Evolutionary conservation across 2,113 vertebrate species (phyloP).

Genomic region (Ursus arctos): DNA sequence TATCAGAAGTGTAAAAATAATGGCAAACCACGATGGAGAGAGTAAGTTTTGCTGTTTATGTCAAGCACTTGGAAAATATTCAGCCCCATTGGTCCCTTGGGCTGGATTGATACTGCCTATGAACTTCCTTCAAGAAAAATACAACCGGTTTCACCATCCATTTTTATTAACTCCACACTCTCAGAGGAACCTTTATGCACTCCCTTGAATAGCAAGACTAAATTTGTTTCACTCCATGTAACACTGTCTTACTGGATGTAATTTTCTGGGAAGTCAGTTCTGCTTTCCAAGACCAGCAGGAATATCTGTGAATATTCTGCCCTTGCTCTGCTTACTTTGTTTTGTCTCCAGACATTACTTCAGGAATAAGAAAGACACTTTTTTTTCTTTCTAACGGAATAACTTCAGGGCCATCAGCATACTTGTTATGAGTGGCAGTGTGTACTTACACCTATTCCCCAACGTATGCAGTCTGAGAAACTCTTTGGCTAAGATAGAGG

Average conservation of each 20-base stretch:
- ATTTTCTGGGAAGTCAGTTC: neutral
- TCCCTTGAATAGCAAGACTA: constrained; percentile 31
- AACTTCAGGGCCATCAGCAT: constrained; percentile 22
- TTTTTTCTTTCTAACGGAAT: constrained; percentile 57
- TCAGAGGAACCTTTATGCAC: constrained; percentile 59
- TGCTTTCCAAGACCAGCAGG: constrained; percentile 2
- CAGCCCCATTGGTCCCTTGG: constrained; percentile 50
- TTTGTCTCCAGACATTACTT: constrained; percentile 16
- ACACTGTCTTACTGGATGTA: constrained; percentile 41
- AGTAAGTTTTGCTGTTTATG: constrained; percentile 40
- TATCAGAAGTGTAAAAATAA: constrained; percentile 47
- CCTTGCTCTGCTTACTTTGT: neutral
- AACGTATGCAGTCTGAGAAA: neutral
- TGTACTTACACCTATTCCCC: neutral
- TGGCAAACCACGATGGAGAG: constrained; percentile 14
- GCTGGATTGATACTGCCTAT: constrained; percentile 63
- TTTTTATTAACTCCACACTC: constrained; percentile 66
- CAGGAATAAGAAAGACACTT: constrained; percentile 15
- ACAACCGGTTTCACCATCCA: neutral
- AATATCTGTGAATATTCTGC: constrained; percentile 19
- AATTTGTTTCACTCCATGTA: constrained; percentile 45
- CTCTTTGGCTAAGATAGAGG: neutral
- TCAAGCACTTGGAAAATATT: constrained; percentile 46
- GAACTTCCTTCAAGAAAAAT: constrained; percentile 75
- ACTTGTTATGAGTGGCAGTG: constrained; percentile 25